A percentile compares a stretch with the other conserved stretches of the same genome.
phyloP scores from a whole-genome alignment of 2,113 vertebrate species.

The Bubo bubo region DNA sequence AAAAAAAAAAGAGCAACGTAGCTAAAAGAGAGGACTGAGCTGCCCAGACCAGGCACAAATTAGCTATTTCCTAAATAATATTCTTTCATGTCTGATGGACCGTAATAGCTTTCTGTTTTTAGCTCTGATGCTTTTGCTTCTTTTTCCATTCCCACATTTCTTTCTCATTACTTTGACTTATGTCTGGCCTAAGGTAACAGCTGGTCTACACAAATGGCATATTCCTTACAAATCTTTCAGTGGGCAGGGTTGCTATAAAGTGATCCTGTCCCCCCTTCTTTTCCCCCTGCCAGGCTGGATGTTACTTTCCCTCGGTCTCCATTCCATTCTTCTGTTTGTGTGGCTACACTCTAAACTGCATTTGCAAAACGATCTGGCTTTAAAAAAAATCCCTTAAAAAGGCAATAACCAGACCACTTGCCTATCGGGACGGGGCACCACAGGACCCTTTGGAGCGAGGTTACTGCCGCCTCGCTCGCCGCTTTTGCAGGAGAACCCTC shows the following conservation, averaged over 20 bases:
- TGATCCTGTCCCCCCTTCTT: background rate
- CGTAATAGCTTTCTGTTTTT: background rate
- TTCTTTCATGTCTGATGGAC: slow-evolving; percentile 13
- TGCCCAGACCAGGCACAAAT: background rate
- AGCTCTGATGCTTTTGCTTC: slow-evolving; percentile 34
- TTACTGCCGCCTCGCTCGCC: accelerated
- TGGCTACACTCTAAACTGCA: background rate
- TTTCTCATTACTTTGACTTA: slow-evolving; percentile 37
- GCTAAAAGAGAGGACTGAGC: background rate
- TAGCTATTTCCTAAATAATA: slow-evolving; percentile 49
- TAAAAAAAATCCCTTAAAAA: background rate
- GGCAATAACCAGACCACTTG: background rate
- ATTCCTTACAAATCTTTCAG: background rate
- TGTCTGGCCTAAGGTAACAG: background rate
- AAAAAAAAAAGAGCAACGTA: background rate
- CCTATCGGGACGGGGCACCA: accelerated
- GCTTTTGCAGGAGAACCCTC: background rate
- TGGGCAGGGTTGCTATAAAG: background rate
- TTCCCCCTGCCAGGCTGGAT: background rate
- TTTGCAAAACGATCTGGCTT: background rate
- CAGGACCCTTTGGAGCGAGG: background rate
- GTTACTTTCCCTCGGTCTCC: background rate
- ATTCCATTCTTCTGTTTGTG: background rate
- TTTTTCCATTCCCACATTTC: slow-evolving; percentile 29
- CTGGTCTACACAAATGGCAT: background rate